Evolutionary conservation across 2,888 invertebrate genomes (phyloP), one percentile per base, ranked within the genome.

Genomic region (Hirudinaria manillensis): DNA sequence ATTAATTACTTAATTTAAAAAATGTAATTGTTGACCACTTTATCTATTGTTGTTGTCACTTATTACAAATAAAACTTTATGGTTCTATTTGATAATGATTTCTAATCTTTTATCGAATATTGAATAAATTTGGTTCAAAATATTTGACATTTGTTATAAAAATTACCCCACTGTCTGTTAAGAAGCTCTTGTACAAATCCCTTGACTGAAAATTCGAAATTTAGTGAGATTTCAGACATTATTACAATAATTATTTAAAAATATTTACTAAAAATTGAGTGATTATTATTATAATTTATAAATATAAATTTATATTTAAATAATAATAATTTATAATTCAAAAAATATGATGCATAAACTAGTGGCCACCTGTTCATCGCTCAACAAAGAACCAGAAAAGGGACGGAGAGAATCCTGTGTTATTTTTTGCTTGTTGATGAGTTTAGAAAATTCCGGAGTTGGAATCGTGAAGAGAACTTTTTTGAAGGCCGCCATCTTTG

Each of bases 371-470:
- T 68, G 68, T 34, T 68, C 21, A 6, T 68, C 68, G 32, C 29
- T 68, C 32, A 68, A 32, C n/a, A 68, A 29, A 32, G 68, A 29
- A 6, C 16, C 32, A 68, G 13, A 34, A 21, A 7, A 68, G 19
- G n/a, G n/a, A 6, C 32, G 29, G 16, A 68, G 68, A 36, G 34
- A 68, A 36, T 68, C 68, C 36, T 3, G 32, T 34, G 68, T 68
- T 10, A 68, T 68, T 36, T 68, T 68, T 34, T 68, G 68, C 27
- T 68, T 68, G 36, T 68, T 34, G 32, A 68, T 24, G n/a, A 68
- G n/a, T 1, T 24, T 34, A 10, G n/a, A n/a, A 68, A 68, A 68
- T 16, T 34, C 32, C 29, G 36, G 13, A 10, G 16, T 24, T 29
- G 68, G 36, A n/a, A 68, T 36, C 7, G 3, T 19, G 34, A 32